Conservation (phyloP, 92 coral and sea anemone genomes). For the Paramuricea clavata region DNA sequence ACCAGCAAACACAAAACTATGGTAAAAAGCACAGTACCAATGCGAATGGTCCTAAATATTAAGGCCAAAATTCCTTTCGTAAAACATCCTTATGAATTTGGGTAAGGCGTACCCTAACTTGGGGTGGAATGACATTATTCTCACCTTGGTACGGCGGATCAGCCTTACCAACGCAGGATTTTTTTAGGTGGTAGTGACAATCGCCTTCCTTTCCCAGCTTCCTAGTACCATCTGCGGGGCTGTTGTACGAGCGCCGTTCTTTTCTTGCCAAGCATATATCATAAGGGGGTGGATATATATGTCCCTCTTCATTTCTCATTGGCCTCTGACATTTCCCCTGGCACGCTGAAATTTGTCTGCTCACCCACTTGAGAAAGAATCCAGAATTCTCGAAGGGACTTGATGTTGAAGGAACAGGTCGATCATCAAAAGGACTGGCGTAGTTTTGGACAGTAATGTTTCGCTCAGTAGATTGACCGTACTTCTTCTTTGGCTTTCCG, state of each 20-base stretch:
- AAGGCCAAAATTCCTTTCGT: constrained; percentile 39
- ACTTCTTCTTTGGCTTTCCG: constrained; percentile 3
- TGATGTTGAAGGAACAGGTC: not conserved
- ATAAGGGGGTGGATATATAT: constrained; percentile 58
- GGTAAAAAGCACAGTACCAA: no score
- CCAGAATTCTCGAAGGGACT: constrained; percentile 58
- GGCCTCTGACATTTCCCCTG: constrained; percentile 72
- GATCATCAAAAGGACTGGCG: constrained; percentile 49
- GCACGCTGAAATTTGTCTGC: constrained; percentile 62
- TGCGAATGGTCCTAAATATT: not conserved
- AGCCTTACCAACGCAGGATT: constrained; percentile 38
- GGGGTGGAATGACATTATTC: constrained; percentile 37
- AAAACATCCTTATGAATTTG: constrained; percentile 39
- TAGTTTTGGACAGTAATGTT: constrained; percentile 5
- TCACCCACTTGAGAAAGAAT: constrained; percentile 69
- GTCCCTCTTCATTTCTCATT: constrained; percentile 57
- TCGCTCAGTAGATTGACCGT: constrained; percentile 18
- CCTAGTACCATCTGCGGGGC: constrained; percentile 55
- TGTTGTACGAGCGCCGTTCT: constrained; percentile 24
- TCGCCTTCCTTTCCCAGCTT: constrained; percentile 36
- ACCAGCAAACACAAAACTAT: no score
- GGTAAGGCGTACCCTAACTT: constrained; percentile 25
- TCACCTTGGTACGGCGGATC: constrained; percentile 54
- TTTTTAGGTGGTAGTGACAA: constrained; percentile 1
- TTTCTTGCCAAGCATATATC: constrained; percentile 69